Percentiles rank a stretch among this genome's conserved stretches.
Evolutionary conservation across 2,888 invertebrate species (phyloP).

Genomic region (Prosapia bicincta): DNA sequence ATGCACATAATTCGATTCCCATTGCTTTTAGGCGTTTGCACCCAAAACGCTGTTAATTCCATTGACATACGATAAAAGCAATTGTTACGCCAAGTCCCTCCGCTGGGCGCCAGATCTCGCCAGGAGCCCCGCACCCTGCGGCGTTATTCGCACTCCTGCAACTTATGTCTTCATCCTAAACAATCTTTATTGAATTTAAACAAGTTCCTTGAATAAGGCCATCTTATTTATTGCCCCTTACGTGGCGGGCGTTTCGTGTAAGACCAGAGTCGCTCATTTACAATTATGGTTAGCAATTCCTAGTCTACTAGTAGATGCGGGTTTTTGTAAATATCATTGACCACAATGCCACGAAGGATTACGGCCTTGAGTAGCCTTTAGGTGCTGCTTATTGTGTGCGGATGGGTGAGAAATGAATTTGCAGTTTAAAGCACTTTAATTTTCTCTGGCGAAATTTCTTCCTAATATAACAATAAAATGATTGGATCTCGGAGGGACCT

Average conservation of each 20-base stretch:
- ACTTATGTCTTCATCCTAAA: not conserved
- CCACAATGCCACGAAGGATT: no score
- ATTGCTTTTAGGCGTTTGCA: no score
- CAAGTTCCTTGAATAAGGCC: not conserved
- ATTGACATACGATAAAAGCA: not conserved
- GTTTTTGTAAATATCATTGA: not conserved
- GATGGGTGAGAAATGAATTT: no score
- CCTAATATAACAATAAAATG: no score
- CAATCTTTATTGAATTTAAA: constrained; percentile 2
- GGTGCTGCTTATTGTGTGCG: no score
- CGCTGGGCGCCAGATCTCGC: not conserved
- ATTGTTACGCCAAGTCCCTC: not conserved
- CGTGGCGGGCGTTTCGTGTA: not conserved
- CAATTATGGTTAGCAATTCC: not conserved
- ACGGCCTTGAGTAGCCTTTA: no score
- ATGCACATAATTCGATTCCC: no score
- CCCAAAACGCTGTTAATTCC: not conserved
- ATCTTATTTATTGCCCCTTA: not conserved
- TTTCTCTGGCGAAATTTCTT: no score
- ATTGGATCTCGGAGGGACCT: no score
- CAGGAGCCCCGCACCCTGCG: not conserved
- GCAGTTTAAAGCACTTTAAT: no score
- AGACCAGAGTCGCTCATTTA: not conserved
- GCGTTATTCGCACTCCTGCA: not conserved
- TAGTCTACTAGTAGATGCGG: not conserved